Evolutionary conservation across 2,888 invertebrate genomes (phyloP).

Genomic region (Amiota mariae): DNA sequence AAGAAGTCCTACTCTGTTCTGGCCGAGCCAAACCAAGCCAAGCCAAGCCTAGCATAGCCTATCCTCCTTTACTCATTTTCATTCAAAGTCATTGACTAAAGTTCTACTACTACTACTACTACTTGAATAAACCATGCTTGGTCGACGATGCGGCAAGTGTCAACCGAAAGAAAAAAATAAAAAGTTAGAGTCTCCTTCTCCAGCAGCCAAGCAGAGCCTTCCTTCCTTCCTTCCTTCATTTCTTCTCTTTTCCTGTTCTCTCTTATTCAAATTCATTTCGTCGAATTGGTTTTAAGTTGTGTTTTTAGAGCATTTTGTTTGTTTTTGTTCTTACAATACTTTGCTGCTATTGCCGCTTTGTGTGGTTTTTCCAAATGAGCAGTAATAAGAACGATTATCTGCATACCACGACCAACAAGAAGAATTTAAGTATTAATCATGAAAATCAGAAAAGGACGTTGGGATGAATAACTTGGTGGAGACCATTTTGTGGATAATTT

Average conservation of each 20-base stretch:
- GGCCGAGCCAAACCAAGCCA: no score
- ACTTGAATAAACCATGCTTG: background rate
- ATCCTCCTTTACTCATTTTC: no score
- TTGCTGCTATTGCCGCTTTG: background rate
- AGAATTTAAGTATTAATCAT: slow-evolving; percentile 68
- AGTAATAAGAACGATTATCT: slow-evolving; percentile 14
- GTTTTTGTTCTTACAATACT: background rate
- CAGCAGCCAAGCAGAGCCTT: no score
- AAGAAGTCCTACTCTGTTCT: no score
- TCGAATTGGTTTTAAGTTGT: background rate
- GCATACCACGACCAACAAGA: slow-evolving; percentile 44
- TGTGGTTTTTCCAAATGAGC: slow-evolving; percentile 1
- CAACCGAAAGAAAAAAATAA: no score
- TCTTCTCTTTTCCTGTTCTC: no score
- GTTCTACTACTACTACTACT: background rate
- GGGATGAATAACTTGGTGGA: slow-evolving; percentile 48
- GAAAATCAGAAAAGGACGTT: slow-evolving; percentile 54
- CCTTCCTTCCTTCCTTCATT: no score
- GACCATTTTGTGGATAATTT: slow-evolving; percentile 28
- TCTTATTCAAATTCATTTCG: no score
- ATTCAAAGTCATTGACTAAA: no score
- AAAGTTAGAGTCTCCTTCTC: no score
- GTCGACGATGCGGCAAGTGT: slow-evolving; percentile 13
- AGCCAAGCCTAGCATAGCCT: no score
- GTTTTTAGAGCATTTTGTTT: background rate